Percentiles rank a stretch among this genome's conserved stretches.
Evolutionary conservation across 2,113 vertebrate species (phyloP).

Genomic region (Poeciliopsis prolifica): DNA sequence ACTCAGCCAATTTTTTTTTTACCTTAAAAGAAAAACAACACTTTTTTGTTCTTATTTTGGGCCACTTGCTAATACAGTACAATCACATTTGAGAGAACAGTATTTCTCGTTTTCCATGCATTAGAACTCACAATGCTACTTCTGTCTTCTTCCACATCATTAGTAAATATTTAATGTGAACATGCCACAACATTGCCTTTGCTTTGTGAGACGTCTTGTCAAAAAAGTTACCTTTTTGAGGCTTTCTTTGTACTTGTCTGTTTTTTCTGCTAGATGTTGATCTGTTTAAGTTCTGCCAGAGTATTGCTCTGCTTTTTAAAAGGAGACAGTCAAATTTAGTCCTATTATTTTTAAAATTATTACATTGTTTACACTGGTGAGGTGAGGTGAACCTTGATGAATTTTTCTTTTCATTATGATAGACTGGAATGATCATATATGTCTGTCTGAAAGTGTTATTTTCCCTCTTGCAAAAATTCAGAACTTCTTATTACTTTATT

Average conservation of each 20-base stretch:
- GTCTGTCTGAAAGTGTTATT: not conserved
- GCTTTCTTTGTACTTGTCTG: not conserved
- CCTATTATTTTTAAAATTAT: not conserved
- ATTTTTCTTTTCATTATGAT: not conserved
- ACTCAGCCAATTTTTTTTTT: not conserved
- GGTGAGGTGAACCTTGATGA: not conserved
- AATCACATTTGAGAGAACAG: not conserved
- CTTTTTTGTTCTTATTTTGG: not conserved
- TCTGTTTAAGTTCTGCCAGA: not conserved
- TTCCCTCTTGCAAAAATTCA: not conserved
- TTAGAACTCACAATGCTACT: not conserved
- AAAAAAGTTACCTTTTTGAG: not conserved
- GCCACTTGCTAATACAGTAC: not conserved
- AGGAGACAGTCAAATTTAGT: not conserved
- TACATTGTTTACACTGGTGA: not conserved
- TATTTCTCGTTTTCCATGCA: not conserved
- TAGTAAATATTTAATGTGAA: not conserved
- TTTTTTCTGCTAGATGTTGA: not conserved
- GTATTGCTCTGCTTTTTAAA: too few species aligned
- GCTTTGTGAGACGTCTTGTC: too few species aligned
- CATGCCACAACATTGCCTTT: not conserved
- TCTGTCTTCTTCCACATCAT: conserved; percentile 3
- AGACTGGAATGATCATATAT: not conserved
- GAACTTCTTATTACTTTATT: too few species aligned
- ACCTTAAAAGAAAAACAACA: not conserved